Percentiles rank a stretch among this genome's conserved stretches.
These are phyloP conservation scores for Mobula hypostoma DNA, from an alignment of 2,113 vertebrate species.

Conservation along the genomic window DNA sequence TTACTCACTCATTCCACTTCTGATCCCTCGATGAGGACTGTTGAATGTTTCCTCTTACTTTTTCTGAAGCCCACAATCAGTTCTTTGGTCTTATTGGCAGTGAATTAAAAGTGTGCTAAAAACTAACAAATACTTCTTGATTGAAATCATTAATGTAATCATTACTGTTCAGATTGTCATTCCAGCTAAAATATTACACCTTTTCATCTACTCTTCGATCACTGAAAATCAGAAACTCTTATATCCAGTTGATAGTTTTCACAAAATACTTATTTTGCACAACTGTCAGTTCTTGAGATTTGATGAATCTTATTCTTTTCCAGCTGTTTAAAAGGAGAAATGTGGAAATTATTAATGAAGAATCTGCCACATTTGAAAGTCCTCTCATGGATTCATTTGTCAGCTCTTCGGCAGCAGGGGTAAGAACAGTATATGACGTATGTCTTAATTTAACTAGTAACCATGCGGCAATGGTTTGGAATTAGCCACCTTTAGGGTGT, in stretches of 20 bases:
- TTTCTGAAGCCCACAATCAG: too few relatives aligned
- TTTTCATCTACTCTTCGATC: background rate
- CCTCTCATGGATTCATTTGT: slow-evolving; percentile 81
- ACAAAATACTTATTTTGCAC: background rate
- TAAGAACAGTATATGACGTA: slow-evolving; percentile 51
- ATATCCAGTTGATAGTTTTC: background rate
- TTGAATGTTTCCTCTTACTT: too few relatives aligned
- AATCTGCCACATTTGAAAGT: slow-evolving; percentile 80
- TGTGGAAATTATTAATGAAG: slow-evolving; percentile 85
- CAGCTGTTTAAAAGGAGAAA: slow-evolving; percentile 97
- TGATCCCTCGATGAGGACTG: too few relatives aligned
- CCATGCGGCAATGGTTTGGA: too few relatives aligned
- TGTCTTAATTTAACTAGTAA: background rate
- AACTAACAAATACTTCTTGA: too few relatives aligned
- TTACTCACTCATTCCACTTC: too few relatives aligned
- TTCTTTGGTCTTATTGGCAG: too few relatives aligned
- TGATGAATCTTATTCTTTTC: slow-evolving; percentile 36
- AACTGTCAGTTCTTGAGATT: background rate
- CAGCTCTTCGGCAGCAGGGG: slow-evolving; percentile 66
- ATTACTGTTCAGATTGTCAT: background rate
- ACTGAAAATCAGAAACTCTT: background rate
- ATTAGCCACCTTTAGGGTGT: background rate
- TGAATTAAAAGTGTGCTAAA: too few relatives aligned
- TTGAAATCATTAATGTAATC: too few relatives aligned
- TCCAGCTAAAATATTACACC: background rate